phyloP scores from a whole-genome alignment of 2,113 vertebrate species.

The Anolis carolinensis region DNA sequence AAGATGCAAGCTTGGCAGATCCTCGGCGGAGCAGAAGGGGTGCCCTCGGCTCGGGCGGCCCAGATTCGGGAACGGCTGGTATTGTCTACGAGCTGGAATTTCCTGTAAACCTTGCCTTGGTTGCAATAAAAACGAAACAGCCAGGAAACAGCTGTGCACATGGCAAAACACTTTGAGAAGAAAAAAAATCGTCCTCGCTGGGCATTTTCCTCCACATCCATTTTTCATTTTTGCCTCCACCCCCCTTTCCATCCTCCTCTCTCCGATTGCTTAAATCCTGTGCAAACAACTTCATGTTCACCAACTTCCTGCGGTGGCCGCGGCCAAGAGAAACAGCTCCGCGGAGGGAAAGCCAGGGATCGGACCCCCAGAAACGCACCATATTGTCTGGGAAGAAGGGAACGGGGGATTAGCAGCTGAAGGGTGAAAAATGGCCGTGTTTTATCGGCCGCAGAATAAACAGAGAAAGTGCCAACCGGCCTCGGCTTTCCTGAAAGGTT shows the following conservation, averaged over 20 bases:
- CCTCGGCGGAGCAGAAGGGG: constrained; percentile 17
- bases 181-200: constrained; percentile 47
- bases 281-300: constrained; percentile 75
- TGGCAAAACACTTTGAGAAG: constrained; percentile 69
- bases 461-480: constrained; percentile 76
- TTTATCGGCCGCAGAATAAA: constrained; percentile 76
- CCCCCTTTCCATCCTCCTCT: constrained; percentile 35
- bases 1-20: not conserved
- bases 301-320: constrained; percentile 72
- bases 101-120: constrained; percentile 62
- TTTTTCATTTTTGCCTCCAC: constrained; percentile 44
- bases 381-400: constrained; percentile 65
- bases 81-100: constrained; percentile 68
- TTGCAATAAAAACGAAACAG: constrained; percentile 63
- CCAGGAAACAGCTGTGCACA: constrained; percentile 76
- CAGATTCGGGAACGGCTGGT: constrained; percentile 36
- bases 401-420: constrained; percentile 61
- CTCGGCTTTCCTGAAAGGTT: constrained; percentile 70
- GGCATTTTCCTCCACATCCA: constrained; percentile 65
- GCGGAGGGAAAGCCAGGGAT: constrained; percentile 25
- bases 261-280: constrained; percentile 72
- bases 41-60: constrained; percentile 28
- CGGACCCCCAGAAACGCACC: constrained; percentile 47
- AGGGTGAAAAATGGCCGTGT: constrained; percentile 65
- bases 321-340: constrained; percentile 73